Evolutionary conservation across 2,797 vertebrate genomes (phyloP).

Genomic region (Pangasius sanitwongsei): DNA sequence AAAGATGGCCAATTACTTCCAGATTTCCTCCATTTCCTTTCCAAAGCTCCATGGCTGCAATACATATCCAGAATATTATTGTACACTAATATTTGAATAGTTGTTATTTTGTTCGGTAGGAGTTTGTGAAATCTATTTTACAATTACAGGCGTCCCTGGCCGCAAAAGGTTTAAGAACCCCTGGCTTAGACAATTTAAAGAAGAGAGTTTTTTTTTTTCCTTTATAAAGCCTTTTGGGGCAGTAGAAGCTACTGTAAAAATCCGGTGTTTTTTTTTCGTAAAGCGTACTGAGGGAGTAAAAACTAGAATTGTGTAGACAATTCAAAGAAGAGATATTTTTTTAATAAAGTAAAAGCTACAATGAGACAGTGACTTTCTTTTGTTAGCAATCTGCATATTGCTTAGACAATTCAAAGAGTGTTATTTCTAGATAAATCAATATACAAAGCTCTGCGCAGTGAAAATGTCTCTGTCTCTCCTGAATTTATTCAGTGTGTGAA

Average conservation of each 20-base stretch:
- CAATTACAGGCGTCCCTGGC: background rate
- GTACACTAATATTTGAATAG: background rate
- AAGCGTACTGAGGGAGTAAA: background rate
- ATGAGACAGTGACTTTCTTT: background rate
- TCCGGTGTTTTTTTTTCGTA: background rate
- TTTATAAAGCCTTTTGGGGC: background rate
- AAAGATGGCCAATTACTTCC: too few relatives aligned
- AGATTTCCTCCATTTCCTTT: background rate
- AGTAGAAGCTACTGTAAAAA: too few relatives aligned
- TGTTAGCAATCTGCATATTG: conserved; percentile 3
- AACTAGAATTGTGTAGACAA: background rate
- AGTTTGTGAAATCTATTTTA: background rate
- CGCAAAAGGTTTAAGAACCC: background rate
- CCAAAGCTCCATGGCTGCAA: background rate
- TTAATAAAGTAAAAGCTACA: background rate
- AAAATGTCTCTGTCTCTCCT: background rate
- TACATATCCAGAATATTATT: background rate
- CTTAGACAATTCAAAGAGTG: background rate
- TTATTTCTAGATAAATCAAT: background rate
- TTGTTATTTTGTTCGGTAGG: background rate
- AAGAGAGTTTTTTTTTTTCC: background rate
- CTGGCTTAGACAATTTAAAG: background rate
- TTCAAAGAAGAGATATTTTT: background rate
- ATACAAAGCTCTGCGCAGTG: background rate
- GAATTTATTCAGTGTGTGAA: conserved; percentile 27